These are phyloP conservation scores for Platycercus adscitus DNA, from an alignment of 2,113 vertebrate species.

Conservation along the genomic window DNA sequence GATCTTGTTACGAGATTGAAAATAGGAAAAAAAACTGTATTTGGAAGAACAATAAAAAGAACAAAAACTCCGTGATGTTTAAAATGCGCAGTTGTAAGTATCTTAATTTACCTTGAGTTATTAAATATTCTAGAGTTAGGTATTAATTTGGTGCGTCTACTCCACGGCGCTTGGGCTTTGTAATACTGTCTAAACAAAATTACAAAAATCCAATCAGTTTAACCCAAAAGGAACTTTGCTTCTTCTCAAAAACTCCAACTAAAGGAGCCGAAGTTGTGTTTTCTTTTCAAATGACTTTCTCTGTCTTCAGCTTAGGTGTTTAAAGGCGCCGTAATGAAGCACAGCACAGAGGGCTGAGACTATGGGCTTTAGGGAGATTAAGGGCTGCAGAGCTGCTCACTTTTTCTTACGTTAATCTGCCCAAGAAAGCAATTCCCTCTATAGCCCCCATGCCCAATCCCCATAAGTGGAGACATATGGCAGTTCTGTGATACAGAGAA, in stretches of 20 bases:
- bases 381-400: neutral
- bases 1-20: neutral
- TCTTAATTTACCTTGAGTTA: neutral
- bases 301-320: constrained; percentile 23
- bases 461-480: constrained; percentile 34
- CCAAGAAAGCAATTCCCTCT: constrained; percentile 19
- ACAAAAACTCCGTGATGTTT: neutral
- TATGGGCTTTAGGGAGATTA: constrained; percentile 33
- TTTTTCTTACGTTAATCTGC: constrained; percentile 54
- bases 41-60: neutral
- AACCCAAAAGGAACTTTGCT: neutral
- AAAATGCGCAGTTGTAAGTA: neutral
- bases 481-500: neutral
- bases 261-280: neutral
- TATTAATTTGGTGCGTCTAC: neutral
- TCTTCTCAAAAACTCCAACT: neutral
- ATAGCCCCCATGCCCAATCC: neutral
- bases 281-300: constrained; percentile 31
- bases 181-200: neutral
- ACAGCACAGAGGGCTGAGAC: neutral
- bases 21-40: neutral
- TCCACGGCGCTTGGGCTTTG: neutral
- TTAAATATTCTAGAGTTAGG: neutral
- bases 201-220: neutral
- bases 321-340: constrained; percentile 28